Percentiles rank a stretch among this genome's conserved stretches.
phyloP scores from a whole-genome alignment of 2,113 vertebrate genomes.

The Cricetomys ansorgei region DNA sequence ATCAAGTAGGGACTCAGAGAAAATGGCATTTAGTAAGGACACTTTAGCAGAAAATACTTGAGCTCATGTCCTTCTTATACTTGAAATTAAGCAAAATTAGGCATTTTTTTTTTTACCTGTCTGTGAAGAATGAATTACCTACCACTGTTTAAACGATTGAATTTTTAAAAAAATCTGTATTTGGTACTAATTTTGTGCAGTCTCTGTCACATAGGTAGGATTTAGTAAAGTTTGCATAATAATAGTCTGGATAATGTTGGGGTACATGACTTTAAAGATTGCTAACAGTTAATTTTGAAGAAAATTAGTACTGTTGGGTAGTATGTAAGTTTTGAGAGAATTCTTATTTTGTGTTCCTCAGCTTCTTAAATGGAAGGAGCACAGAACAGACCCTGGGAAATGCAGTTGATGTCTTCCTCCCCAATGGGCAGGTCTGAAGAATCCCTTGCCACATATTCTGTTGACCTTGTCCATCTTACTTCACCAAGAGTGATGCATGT shows the following conservation, averaged over 20 bases:
- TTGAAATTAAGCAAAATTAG: not conserved
- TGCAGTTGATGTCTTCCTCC: not conserved
- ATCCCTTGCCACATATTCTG: accelerated
- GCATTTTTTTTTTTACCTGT: not conserved
- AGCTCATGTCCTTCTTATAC: not conserved
- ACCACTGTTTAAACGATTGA: not conserved
- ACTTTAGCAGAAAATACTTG: not conserved
- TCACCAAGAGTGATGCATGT: accelerated
- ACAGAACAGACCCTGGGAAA: not conserved
- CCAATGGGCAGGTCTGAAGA: not conserved
- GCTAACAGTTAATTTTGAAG: not conserved
- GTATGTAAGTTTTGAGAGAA: not conserved
- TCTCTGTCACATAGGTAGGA: not conserved
- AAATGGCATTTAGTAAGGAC: not conserved
- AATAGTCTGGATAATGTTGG: not conserved
- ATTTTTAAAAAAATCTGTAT: not conserved
- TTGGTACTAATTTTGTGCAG: not conserved
- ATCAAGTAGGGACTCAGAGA: not conserved
- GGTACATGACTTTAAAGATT: not conserved
- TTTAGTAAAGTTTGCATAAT: not conserved
- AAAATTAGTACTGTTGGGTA: not conserved
- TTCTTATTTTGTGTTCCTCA: not conserved
- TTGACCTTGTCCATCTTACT: not conserved
- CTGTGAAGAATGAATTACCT: not conserved
- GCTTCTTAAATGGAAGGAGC: not conserved